Conservation (phyloP, 1,140 invertebrate species). For the Drosophila littoralis region DNA sequence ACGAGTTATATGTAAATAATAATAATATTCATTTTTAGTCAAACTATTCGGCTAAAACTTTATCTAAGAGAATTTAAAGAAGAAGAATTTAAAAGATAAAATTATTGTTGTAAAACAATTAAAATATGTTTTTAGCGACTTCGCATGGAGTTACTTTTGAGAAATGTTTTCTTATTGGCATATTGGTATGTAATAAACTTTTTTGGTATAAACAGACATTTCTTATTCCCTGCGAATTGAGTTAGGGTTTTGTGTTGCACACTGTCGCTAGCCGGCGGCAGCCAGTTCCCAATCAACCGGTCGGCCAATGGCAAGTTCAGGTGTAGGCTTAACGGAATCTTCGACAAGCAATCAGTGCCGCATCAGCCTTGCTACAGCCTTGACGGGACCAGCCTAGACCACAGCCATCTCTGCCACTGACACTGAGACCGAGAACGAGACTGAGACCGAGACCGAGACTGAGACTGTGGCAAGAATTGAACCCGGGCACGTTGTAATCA, state of each 20-base stretch:
- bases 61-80: no score
- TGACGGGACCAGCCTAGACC: slow-evolving; percentile 20
- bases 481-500: slow-evolving; percentile 41
- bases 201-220: no score
- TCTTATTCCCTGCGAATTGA: not conserved
- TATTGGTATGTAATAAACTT: no score
- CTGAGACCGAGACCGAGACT: no score
- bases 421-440: not conserved
- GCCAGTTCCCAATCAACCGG: slow-evolving; percentile 27
- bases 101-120: no score
- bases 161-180: no score
- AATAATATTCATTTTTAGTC: no score
- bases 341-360: slow-evolving; percentile 31
- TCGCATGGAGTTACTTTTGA: no score
- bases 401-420: slow-evolving; percentile 9
- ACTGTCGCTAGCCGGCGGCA: not conserved
- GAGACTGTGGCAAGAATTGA: not conserved
- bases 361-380: slow-evolving; percentile 43
- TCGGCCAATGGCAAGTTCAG: slow-evolving; percentile 26
- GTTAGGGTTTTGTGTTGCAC: slow-evolving; percentile 12
- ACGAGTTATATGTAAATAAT: no score
- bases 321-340: slow-evolving; percentile 47
- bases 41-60: no score
- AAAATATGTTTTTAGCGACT: no score
- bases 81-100: no score